A percentile compares a stretch with the other conserved stretches of the same genome.
Conservation (phyloP, 2,113 vertebrate genomes). For the Romanogobio albipinnatus region DNA sequence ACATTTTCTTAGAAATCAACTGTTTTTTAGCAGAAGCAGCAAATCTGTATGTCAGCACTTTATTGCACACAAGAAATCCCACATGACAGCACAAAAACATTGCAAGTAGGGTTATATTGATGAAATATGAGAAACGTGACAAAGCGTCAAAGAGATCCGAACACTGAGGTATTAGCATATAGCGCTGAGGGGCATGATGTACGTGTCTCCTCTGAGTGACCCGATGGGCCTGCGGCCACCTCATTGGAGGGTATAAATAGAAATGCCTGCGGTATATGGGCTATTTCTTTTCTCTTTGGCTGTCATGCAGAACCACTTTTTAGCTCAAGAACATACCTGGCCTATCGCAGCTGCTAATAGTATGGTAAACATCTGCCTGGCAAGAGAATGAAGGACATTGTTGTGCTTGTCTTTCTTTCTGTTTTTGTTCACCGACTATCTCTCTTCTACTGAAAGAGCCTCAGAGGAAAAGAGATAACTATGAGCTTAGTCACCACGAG, state of each 20-base stretch:
- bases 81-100: slow-evolving; percentile 4
- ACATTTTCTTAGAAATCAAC: neutral
- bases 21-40: neutral
- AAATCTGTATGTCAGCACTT: slow-evolving; percentile 22
- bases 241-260: slow-evolving; percentile 74
- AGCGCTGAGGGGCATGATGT: slow-evolving; percentile 68
- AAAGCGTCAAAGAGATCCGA: slow-evolving; percentile 33
- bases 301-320: slow-evolving; percentile 59
- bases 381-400: slow-evolving; percentile 41
- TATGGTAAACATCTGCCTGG: slow-evolving; percentile 61
- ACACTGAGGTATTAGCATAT: slow-evolving; percentile 30
- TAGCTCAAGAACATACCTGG: slow-evolving; percentile 61
- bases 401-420: slow-evolving; percentile 35
- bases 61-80: slow-evolving; percentile 1
- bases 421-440: slow-evolving; percentile 32
- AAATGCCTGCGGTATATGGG: slow-evolving; percentile 74
- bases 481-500: slow-evolving; percentile 57
- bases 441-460: slow-evolving; percentile 37
- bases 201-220: slow-evolving; percentile 67
- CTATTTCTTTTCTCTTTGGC: slow-evolving; percentile 60
- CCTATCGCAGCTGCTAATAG: slow-evolving; percentile 55
- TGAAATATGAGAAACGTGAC: slow-evolving; percentile 28
- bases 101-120: neutral
- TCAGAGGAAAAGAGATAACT: slow-evolving; percentile 50
- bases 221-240: slow-evolving; percentile 47